Percentiles rank a stretch among this genome's conserved stretches.
These are phyloP conservation scores for Potorous gilbertii DNA, from an alignment of 2,797 vertebrate species.

Conservation along the genomic window DNA sequence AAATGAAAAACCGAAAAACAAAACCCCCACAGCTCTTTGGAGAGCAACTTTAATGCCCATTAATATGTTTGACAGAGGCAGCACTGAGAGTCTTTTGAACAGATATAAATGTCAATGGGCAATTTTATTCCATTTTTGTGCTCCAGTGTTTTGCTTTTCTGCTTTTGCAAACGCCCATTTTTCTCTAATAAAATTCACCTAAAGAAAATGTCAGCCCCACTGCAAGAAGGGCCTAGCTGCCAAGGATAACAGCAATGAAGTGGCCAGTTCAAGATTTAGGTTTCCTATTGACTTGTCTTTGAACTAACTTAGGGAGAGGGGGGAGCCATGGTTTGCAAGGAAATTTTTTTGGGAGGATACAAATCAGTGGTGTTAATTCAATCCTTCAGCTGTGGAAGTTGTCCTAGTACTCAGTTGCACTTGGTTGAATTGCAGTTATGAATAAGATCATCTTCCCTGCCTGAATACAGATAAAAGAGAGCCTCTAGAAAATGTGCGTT, in stretches of 20 bases:
- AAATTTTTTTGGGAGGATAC: background rate
- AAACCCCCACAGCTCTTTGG: background rate
- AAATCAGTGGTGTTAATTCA: background rate
- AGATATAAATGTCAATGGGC: background rate
- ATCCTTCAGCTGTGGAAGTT: background rate
- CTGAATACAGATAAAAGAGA: slow-evolving; percentile 60
- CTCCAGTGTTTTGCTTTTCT: background rate
- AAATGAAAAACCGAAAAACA: too few species aligned
- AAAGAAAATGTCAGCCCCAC: background rate
- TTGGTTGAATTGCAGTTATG: slow-evolving; percentile 45
- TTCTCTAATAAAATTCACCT: background rate
- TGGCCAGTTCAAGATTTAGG: slow-evolving; percentile 7
- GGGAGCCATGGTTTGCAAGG: too few species aligned
- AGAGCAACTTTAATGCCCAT: background rate
- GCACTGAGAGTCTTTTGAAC: background rate
- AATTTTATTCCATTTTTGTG: too few species aligned
- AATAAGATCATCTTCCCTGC: slow-evolving; percentile 18
- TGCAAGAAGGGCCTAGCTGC: background rate
- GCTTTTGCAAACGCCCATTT: background rate
- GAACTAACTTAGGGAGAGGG: background rate
- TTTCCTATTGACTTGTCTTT: slow-evolving; percentile 49
- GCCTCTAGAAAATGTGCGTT: background rate
- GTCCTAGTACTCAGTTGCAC: background rate
- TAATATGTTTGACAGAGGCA: background rate
- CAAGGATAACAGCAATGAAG: background rate